Percentiles rank a stretch among this genome's conserved stretches.
Evolutionary conservation across 2,797 vertebrate species (phyloP).

Genomic region (Coreius guichenoti): DNA sequence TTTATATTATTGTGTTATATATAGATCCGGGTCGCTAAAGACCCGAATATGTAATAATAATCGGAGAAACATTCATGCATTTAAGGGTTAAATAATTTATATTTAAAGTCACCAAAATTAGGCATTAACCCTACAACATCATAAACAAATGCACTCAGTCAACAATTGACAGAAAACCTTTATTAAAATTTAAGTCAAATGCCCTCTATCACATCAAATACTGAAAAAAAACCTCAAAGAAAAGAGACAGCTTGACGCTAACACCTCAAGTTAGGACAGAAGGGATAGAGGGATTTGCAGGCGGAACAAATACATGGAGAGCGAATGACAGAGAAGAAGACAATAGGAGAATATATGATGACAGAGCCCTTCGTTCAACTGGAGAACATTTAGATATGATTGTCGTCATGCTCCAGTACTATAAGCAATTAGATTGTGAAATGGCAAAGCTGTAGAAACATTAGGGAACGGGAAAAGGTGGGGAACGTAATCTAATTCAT

Average conservation of each 20-base stretch:
- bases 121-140: not conserved
- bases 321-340: constrained; percentile 66
- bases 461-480: constrained; percentile 64
- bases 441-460: constrained; percentile 54
- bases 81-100: not conserved
- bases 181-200: constrained; percentile 73
- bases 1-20: no score
- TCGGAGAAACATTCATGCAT: no score
- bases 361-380: constrained; percentile 83
- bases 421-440: constrained; percentile 67
- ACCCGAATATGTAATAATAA: no score
- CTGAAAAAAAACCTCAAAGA: constrained; percentile 61
- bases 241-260: constrained; percentile 65
- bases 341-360: constrained; percentile 66
- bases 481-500: constrained; percentile 71
- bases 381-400: constrained; percentile 80
- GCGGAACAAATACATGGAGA: constrained; percentile 67
- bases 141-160: constrained; percentile 53
- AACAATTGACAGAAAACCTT: constrained; percentile 69
- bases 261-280: constrained; percentile 66
- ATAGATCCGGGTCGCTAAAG: no score
- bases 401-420: constrained; percentile 79
- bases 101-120: not conserved
- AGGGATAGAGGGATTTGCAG: constrained; percentile 60
- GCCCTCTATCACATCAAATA: constrained; percentile 70